Evolutionary conservation across 2,113 vertebrate genomes (phyloP), one percentile per base, ranked within the genome.

Genomic region (Chitala chitala): DNA sequence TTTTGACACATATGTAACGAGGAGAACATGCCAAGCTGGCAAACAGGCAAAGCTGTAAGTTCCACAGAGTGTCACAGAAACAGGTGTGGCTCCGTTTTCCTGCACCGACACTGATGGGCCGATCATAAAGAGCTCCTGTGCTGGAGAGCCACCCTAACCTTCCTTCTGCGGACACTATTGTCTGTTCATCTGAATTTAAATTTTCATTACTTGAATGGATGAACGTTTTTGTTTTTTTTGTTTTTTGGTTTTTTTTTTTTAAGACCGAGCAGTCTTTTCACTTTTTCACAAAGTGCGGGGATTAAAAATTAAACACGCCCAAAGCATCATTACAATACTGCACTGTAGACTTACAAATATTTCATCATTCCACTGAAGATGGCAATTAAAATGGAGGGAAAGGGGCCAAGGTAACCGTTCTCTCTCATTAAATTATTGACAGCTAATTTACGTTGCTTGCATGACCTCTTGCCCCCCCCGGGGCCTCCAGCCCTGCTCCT

Each of bases 251-350:
- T 58, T 46, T 58, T 72, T 48, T 68, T 69, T 68, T 20, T 89
- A 71, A 82, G 29, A 63, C 72, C 17, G 69, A 54, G 56, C 50
- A 69, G 58, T 79, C 73, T 85, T n/a, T n/a, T n/a, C 80, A 86
- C 72, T 77, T 29, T 71, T 42, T 84, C 46, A 58, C 74, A 42
- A 82, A 82, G 58, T 69, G 74, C 74, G 71, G 20, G 72, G 72
- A 83, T 86, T 77, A 79, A 83, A 84, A 84, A 75, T 76, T 70
- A 80, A 81, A 82, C 72, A 61, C 79, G 36, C 48, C 56, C 61
- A 65, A 54, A 81, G 53, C 55, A 79, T 79, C 42, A 83, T 86
- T 77, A 55, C 76, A 80, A 86, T 73, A 86, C 69, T 69, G 70
- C 46, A 73, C 75, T 54, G 72, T 40, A 81, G 42, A 22, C 71